These are phyloP conservation scores for Saimiri boliviensis DNA, from an alignment of 2,113 vertebrate species.

Conservation along the genomic window DNA sequence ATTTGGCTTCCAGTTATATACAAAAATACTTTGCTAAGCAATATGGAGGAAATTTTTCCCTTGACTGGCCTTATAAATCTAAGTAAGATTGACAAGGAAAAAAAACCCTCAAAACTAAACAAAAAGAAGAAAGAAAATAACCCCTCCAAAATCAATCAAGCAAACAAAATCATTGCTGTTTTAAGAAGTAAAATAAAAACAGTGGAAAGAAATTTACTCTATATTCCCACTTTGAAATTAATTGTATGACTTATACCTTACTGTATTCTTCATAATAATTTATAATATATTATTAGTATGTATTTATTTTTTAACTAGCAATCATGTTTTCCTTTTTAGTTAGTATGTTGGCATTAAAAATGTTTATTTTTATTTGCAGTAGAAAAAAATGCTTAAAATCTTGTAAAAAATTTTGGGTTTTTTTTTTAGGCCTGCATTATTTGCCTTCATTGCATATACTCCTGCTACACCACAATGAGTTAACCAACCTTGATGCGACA, in stretches of 20 bases:
- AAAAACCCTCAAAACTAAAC: background rate
- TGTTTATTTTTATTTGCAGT: background rate
- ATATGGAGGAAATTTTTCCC: background rate
- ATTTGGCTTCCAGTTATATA: background rate
- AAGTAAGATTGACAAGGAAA: background rate
- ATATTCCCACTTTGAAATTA: background rate
- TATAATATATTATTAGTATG: background rate
- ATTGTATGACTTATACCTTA: background rate
- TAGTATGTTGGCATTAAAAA: background rate
- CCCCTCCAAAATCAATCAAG: background rate
- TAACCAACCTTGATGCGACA: slow-evolving; percentile 80
- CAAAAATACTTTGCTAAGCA: background rate
- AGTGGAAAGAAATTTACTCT: background rate
- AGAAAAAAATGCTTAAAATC: background rate
- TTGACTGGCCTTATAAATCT: background rate
- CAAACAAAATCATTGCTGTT: background rate
- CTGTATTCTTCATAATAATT: background rate
- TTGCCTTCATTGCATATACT: slow-evolving; percentile 81
- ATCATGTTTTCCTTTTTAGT: background rate
- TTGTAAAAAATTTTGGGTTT: background rate
- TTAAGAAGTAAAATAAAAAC: background rate
- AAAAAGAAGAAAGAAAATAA: background rate
- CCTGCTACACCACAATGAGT: slow-evolving; percentile 86
- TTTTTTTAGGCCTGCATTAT: slow-evolving; percentile 82
- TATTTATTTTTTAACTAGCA: background rate